Evolutionary conservation across 2,113 vertebrate genomes (phyloP), one percentile per base, ranked within the genome.

Genomic region (Nothocercus julius): DNA sequence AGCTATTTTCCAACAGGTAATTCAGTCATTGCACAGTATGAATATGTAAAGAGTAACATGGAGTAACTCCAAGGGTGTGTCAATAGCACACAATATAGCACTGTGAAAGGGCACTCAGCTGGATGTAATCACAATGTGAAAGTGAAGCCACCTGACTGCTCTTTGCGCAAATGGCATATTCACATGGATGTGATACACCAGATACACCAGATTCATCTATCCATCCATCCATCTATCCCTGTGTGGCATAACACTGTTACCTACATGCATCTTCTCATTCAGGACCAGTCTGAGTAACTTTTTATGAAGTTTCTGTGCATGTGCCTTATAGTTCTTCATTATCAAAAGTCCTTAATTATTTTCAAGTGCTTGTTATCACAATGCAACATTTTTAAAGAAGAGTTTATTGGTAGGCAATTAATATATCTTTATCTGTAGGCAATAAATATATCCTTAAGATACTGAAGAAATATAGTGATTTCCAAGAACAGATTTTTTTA

Each of bases 341-440:
- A 95, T 89, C 53, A 78, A 34, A 92, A 94, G 83, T 94, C 96
- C 89, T 95, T 94, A 95, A 96, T 95, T 94, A 93, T 90, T 59
- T 94, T 96, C 83, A 93, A 96, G 93, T 90, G 94, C 69, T 90
- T 94, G 83, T 86, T 93, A 93, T 94, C 70, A 44, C 91, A 96
- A 94, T 64, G 90, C 80, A 94, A 87, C 83, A 53, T 92, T 94
- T 95, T 92, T 82, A 94, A 96, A 92, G 73, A 91, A 78, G 94
- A 79, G 34, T 94, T 94, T 97, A 92, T 95, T 94, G 92, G 88
- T 94, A 84, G 69, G 81, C 92, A 92, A 93, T 95, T 94, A 94
- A 92, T 96, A 95, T 92, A 94, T 95, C 92, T 95, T 92, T 96
- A 94, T 85, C 90, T 96, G 90, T 67, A 83, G 64, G 92, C 92